phyloP scores from a whole-genome alignment of 2,797 vertebrate species.

The Otus scops region DNA sequence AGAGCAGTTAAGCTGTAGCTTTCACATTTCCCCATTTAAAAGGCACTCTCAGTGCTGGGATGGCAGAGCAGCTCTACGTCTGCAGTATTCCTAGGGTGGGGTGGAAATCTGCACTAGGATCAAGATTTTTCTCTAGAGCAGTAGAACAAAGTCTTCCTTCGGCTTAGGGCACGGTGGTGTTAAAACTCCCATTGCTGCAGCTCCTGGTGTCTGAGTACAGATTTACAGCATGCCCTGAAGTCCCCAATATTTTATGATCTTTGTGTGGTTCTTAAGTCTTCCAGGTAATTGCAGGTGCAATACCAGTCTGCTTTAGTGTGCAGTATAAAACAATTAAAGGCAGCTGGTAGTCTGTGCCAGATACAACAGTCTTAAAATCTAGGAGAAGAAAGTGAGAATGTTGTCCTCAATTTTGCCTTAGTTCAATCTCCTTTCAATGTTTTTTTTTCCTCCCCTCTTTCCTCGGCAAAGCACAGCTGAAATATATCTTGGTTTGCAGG shows the following conservation, averaged over 20 bases:
- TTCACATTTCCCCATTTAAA: fast-evolving
- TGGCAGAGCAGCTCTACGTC: fast-evolving
- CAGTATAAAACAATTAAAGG: background rate
- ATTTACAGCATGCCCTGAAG: background rate
- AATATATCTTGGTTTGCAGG: background rate
- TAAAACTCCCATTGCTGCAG: background rate
- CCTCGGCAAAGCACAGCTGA: background rate
- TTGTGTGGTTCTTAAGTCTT: background rate
- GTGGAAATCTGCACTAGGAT: too few relatives aligned
- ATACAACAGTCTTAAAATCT: background rate
- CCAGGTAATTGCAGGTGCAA: background rate
- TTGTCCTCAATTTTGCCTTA: background rate
- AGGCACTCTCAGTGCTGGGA: fast-evolving
- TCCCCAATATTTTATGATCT: background rate
- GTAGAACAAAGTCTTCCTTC: background rate
- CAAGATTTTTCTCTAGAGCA: too few relatives aligned
- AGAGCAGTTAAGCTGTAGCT: background rate
- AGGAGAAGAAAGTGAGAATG: background rate
- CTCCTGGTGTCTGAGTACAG: background rate
- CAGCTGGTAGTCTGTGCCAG: background rate
- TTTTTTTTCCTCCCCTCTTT: background rate
- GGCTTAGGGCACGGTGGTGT: background rate
- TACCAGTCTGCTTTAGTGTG: background rate
- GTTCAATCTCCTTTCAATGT: fast-evolving
- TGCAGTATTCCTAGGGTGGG: fast-evolving